These are phyloP conservation scores for Fukomys damarensis DNA, from an alignment of 2,113 vertebrate genomes.

Conservation along the genomic window DNA sequence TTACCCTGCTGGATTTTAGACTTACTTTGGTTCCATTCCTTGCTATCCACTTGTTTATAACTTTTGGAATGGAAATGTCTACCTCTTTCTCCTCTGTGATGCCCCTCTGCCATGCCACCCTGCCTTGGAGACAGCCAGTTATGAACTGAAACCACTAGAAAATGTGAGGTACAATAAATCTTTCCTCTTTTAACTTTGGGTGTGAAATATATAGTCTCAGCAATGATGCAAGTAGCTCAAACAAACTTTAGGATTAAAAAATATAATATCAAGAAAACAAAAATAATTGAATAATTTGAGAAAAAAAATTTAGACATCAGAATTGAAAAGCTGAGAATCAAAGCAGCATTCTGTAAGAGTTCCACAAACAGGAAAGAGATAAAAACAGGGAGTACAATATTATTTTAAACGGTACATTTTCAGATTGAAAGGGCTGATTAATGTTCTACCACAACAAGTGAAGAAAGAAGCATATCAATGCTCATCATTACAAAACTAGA, in stretches of 20 bases:
- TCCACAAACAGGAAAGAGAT: background rate
- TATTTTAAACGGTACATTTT: background rate
- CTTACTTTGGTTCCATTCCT: no score
- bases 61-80: no score
- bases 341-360: background rate
- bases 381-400: background rate
- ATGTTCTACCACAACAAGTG: background rate
- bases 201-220: background rate
- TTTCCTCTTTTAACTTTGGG: background rate
- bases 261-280: background rate
- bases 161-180: background rate
- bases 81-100: background rate
- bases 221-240: no score
- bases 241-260: background rate
- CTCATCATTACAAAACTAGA: background rate
- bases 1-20: no score
- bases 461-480: background rate
- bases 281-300: background rate
- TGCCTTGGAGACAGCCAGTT: background rate
- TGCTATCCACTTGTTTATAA: no score
- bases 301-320: background rate
- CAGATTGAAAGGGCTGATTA: background rate
- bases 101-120: background rate
- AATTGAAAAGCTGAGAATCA: background rate
- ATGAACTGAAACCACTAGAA: background rate